Base-by-base conservation (phyloP, 2,888 invertebrate genomes). In the Rambutsinella grinnellia region DNA sequence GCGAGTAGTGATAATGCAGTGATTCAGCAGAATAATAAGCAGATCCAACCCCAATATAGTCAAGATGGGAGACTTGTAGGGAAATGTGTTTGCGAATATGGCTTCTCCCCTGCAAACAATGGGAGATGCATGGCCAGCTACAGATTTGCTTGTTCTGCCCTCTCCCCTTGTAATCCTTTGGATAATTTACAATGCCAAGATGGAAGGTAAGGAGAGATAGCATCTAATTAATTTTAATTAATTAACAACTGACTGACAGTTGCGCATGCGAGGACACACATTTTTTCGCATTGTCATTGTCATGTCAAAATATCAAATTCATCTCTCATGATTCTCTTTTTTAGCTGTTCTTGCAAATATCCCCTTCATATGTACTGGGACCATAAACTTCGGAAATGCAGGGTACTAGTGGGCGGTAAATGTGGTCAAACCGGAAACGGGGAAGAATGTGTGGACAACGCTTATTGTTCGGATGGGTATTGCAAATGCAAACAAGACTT, bases 21-120 rank as follows among this genome's bases (percentile, higher is more conserved):
- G 13, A 67, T 75, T 62, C 53, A 44, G 49, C 56, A 57, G 27
- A 46, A 63, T 57, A 53, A 53, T 28, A 28, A 60, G 15, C 44
- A 17, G 17, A 65, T 27, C 49, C 75, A 60, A 47, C 21, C 51
- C 17, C 47, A 15, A 54, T 3, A 51, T 15, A 67, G 47, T 56
- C n/a, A 15, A 10, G 67, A 68, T 51, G 75, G 75, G 26, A 61
- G 75, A 10, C 68, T 61, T n/a, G 62, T 78, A 27, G 80, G 80
- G 26, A 79, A 67, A 60, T 80, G 80, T 49, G 23, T 75, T 53
- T 80, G 80, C 66, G 75, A 79, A 44, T 79, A 67, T 62, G 77
- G 79, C 24, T 80, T 79, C 54, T 69, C 78, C 13, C 24, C 76
- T 2, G 61, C 79, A 5, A 79, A 68, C 17, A 69, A 74, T 46